Base-by-base conservation (phyloP, 2,888 invertebrate species). In the Erpobdella octoculata region DNA sequence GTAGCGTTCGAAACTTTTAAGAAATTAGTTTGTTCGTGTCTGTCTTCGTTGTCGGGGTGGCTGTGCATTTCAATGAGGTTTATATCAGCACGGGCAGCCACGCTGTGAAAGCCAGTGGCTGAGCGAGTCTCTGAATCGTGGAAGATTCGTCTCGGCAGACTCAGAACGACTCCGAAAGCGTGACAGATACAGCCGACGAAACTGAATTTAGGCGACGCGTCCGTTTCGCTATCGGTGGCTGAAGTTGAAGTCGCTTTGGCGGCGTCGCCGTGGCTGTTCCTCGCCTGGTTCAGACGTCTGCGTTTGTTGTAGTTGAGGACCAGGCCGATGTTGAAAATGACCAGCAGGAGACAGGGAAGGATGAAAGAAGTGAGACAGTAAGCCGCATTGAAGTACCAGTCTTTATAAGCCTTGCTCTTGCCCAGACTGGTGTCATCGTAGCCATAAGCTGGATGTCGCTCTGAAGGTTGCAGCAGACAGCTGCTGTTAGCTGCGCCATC, bases 321-420 rank as follows among this genome's bases (percentile, higher is more conserved):
- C 12, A 73, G 70, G 31, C 67, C 53, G 0, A 58, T 28, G 70
- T 72, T 72, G 41, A 73, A 70, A 33, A 70, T 48, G 33, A 33
- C 41, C 28, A 73, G 73, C 1, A 73, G 69, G 35, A 73, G 33
- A 48, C 73, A 68, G 9, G 73, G 73, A n/a, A 73, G 73, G 37
- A 72, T 41, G 70, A 72, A 70, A 38, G 73, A 46, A 62, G 73
- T 37, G 33, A 73, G 31, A 66, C 64, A 72, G 70, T 73, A 72
- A 37, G 67, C 58, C 37, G 59, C 59, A 41, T 73, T 61, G 28
- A 72, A 64, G 70, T 73, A 73, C 38, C 58, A 36, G 37, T 28
- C 12, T 4, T 58, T 58, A 59, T 73, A 73, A 5, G n/a, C 33
- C 15, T 46, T 28, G 12, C 53, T 53, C 4, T 62, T 36, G 0